phyloP scores from a whole-genome alignment of 2,888 invertebrate species.

The Stratiomys singularior region DNA sequence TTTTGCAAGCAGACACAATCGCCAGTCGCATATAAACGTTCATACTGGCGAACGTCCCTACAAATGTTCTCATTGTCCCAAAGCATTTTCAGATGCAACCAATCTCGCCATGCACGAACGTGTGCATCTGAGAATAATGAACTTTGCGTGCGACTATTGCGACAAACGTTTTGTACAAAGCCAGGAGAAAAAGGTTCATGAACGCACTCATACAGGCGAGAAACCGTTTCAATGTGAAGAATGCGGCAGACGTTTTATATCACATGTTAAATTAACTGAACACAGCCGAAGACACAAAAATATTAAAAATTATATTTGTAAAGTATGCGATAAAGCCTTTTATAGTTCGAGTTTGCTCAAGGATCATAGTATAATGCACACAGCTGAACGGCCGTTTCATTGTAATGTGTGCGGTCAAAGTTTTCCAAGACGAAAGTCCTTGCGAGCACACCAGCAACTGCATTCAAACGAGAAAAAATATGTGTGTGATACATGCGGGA shows the following conservation, averaged over 20 bases:
- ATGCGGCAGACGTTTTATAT: conserved; percentile 60
- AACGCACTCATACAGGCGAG: conserved; percentile 57
- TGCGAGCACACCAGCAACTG: conserved; percentile 60
- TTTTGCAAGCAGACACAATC: not conserved
- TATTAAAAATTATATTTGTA: conserved; percentile 59
- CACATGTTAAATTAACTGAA: conserved; percentile 58
- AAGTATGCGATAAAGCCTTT: conserved; percentile 57
- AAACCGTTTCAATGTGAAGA: conserved; percentile 60
- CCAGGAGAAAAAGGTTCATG: conserved; percentile 58
- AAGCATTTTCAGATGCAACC: conserved; percentile 41
- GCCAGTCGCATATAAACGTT: not conserved
- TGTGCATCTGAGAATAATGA: conserved; percentile 23
- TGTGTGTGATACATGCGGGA: conserved; percentile 60
- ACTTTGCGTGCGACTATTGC: conserved; percentile 51
- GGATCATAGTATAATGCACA: conserved; percentile 61
- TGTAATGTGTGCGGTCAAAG: conserved; percentile 57
- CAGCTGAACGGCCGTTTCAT: conserved; percentile 56
- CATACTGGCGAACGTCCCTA: conserved; percentile 32
- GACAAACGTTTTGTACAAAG: conserved; percentile 58
- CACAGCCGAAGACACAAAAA: conserved; percentile 60
- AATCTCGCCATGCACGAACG: conserved; percentile 41
- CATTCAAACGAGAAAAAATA: conserved; percentile 60
- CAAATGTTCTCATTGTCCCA: conserved; percentile 39
- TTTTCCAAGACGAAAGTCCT: conserved; percentile 59
- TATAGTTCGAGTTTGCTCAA: conserved; percentile 58